These are phyloP conservation scores for Arctia plantaginis DNA, from an alignment of 2,888 invertebrate species.

Conservation along the genomic window DNA sequence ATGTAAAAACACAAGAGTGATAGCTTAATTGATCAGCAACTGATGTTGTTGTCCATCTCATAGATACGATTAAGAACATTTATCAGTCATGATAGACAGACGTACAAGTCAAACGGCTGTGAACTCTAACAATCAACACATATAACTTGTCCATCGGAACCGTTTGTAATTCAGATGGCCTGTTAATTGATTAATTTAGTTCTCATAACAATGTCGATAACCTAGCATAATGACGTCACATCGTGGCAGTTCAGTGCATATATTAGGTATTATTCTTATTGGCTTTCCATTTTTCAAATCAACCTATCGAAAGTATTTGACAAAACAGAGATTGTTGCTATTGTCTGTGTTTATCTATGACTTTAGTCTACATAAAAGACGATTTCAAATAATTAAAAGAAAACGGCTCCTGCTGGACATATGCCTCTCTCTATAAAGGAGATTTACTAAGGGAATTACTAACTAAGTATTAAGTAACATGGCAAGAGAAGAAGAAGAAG, in stretches of 20 bases:
- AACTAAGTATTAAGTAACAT: no score
- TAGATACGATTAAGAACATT: background rate
- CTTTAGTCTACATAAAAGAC: no score
- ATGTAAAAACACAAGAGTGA: background rate
- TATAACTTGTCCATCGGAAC: conserved; percentile 21
- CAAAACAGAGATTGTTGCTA: no score
- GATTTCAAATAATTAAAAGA: no score
- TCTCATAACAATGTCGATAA: conserved; percentile 18
- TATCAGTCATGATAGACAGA: background rate
- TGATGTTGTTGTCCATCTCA: background rate
- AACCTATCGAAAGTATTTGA: background rate
- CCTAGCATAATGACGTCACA: background rate
- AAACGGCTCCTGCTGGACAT: no score
- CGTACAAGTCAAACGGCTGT: background rate
- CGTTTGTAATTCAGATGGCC: conserved; percentile 34
- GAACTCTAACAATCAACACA: conserved; percentile 18
- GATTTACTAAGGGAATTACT: no score
- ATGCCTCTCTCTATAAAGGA: no score
- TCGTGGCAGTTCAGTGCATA: background rate
- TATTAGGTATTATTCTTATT: background rate
- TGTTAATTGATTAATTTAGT: conserved; percentile 29
- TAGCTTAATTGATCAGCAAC: background rate
- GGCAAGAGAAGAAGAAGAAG: no score
- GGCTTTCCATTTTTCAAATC: background rate
- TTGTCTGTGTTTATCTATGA: no score